Evolutionary conservation across 2,113 vertebrate species (phyloP), one percentile per base, ranked within the genome.

Genomic region (Greenwoodochromis staneri): DNA sequence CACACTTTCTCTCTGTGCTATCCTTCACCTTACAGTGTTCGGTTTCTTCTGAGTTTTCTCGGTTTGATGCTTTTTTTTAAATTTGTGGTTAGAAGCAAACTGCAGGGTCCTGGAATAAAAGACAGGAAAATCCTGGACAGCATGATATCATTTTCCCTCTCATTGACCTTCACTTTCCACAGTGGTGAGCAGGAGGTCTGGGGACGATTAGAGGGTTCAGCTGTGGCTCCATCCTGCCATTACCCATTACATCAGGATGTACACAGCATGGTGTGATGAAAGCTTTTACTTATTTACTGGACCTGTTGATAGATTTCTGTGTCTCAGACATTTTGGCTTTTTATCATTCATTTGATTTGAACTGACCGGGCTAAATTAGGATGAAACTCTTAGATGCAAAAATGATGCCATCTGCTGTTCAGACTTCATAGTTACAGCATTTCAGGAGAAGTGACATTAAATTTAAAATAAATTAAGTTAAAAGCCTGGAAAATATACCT

Each of bases 101-200:
- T 93, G 93, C 88, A 83, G 88, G 73, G 31, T 90, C 83, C 19
- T 24, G 9, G 71, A 59, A 29, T 71, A 27, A 81, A 61, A 84
- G n/a, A 59, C 17, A 71, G 51, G 81, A 69, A 61, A 40, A 80
- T 55, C 42, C 13, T 51, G 36, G 34, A 84, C 55, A 89, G 81
- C 38, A 61, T 81, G 87, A 88, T 89, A 91, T 94, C n/a, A 91
- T 94, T 90, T 94, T 88, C 89, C 61, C 85, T 49, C 71, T 85
- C 87, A 45, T 83, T 92, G 84, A 94, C 88, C 88, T 95, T 84
- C n/a, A 82, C 93, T 94, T 95, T 94, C 93, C 94, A 92, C 85
- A 81, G 90, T 54, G 82, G 89, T 86, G 88, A 92, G 85, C 90
- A 87, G 90, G 80, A 92, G 92, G 82, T 88, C 92, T 92, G 92